Evolutionary conservation across 2,113 vertebrate species (phyloP).

Genomic region (Rhizomys pruinosus): DNA sequence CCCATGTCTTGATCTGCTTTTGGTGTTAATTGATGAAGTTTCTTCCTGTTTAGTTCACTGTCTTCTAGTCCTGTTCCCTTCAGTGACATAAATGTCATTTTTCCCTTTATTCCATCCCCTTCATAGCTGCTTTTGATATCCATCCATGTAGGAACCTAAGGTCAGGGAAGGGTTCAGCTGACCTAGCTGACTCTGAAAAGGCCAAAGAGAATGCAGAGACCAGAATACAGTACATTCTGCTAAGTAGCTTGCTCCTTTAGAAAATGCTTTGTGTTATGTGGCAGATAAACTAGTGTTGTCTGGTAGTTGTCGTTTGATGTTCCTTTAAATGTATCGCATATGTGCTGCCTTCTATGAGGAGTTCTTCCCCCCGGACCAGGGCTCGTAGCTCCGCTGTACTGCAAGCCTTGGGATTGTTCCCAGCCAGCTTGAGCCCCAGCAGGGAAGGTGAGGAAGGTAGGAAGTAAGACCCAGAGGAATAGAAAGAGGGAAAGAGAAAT

Average conservation of each 20-base stretch:
- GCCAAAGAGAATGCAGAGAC: neutral
- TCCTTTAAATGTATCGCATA: too few relatives aligned
- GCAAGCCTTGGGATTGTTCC: too few relatives aligned
- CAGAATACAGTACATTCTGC: neutral
- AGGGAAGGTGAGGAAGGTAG: too few relatives aligned
- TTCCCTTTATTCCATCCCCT: neutral
- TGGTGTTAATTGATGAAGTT: slow-evolving; percentile 22
- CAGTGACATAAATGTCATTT: slow-evolving; percentile 26
- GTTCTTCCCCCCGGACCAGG: too few relatives aligned
- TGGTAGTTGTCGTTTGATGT: too few relatives aligned
- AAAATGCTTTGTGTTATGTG: neutral
- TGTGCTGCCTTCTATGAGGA: too few relatives aligned
- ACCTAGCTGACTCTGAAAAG: neutral
- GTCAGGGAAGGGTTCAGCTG: neutral
- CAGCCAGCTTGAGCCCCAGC: too few relatives aligned
- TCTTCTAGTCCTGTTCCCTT: slow-evolving; percentile 11
- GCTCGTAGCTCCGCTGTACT: too few relatives aligned
- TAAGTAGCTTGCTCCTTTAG: neutral
- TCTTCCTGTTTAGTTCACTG: slow-evolving; percentile 30
- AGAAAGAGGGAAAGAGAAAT: too few relatives aligned
- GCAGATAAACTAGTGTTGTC: neutral
- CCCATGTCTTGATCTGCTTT: too few relatives aligned
- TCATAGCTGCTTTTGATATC: slow-evolving; percentile 44
- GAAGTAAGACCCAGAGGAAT: too few relatives aligned
- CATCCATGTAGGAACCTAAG: neutral